phyloP scores from a whole-genome alignment of 2,797 vertebrate genomes.

The Spheniscus humboldti region DNA sequence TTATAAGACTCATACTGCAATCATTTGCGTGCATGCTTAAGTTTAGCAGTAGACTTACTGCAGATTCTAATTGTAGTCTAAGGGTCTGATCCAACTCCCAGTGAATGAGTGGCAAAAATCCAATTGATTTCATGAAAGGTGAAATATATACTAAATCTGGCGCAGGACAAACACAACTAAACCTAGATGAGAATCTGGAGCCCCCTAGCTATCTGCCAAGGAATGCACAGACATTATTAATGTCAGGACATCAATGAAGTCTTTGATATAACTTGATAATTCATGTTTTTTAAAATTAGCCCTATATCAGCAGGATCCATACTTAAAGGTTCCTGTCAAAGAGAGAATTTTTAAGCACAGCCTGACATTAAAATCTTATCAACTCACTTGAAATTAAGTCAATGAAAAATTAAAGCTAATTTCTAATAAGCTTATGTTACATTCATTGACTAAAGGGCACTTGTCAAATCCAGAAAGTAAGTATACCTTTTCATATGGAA shows the following conservation, averaged over 20 bases:
- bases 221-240: conserved; percentile 46
- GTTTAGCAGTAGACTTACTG: conserved; percentile 6
- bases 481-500: conserved; percentile 29
- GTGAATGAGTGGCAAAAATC: conserved; percentile 47
- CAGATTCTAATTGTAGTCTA: conserved; percentile 38
- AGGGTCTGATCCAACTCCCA: conserved; percentile 43
- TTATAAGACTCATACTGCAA: background rate
- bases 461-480: conserved; percentile 21
- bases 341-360: conserved; percentile 84
- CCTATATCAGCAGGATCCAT: conserved; percentile 56
- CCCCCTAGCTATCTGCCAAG: background rate
- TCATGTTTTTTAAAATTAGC: conserved; percentile 66
- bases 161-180: conserved; percentile 17
- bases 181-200: background rate
- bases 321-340: conserved; percentile 73
- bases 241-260: conserved; percentile 53
- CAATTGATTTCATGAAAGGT: conserved; percentile 38
- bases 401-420: conserved; percentile 83
- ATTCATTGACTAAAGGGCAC: conserved; percentile 48
- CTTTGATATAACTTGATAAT: conserved; percentile 68
- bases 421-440: conserved; percentile 75
- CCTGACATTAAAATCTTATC: conserved; percentile 85
- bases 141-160: conserved; percentile 1
- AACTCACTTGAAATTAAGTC: conserved; percentile 89
- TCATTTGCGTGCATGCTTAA: background rate